Evolutionary conservation across 2,113 vertebrate species (phyloP), one percentile per base, ranked within the genome.

Genomic region (Sylvicapra grimmia): DNA sequence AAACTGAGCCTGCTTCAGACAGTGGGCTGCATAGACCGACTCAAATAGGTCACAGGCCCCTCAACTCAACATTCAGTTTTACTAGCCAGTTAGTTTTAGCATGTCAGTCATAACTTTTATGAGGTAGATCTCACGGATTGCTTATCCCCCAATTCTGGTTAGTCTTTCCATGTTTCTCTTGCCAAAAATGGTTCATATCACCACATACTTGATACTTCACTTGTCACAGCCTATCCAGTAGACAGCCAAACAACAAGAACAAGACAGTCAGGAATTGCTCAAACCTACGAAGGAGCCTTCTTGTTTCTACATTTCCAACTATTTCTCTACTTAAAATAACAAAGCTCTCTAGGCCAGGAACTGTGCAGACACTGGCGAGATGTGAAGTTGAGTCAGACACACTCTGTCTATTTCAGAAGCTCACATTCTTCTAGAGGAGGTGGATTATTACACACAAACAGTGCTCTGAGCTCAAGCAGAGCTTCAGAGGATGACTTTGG

Each of bases 1-100:
- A 51, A 36, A 19, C 33, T 1, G 2, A 33, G 25, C 19, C 15
- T 63, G 12, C 23, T 65, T 85, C n/a, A 33, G 13, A 44, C 0
- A n/a, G 12, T n/a, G 40, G 75, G 12, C 10, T 18, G 4, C 8
- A 18, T 8, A 29, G 14, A 40, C 13, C 0, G 1, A 31, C 21
- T 25, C 36, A n/a, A 15, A 11, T 21, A 27, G 11, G 18, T 54
- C 33, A 61, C 31, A 56, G 33, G 25, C 31, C 31, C 15, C 16
- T 58, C 40, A 21, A 33, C 12, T 29, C 49, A 23, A 4, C 1
- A 31, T 3, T 8, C 23, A 51, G 3, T 5, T 9, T 5, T 25
- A 8, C n/a, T 16, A 21, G 54, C 29, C 86, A 12, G 7, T 25
- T n/a, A 54, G 25, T 19, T 58, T 84, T 36, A 47, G 23, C 16